These are phyloP conservation scores for Athalia circularis DNA, from an alignment of 2,888 invertebrate species.

Conservation along the genomic window DNA sequence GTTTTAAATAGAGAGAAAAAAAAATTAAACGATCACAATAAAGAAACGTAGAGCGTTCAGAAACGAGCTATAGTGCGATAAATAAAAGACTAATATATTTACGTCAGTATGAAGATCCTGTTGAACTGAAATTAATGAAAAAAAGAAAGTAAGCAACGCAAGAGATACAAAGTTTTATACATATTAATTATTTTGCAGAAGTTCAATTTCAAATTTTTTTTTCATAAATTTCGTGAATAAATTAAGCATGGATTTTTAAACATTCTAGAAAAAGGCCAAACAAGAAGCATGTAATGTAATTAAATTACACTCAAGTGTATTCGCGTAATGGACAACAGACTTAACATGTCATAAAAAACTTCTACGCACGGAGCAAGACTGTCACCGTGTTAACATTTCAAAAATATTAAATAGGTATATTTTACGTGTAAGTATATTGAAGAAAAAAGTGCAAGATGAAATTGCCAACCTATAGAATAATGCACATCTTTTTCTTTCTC, in stretches of 20 bases:
- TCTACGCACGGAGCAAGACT: background rate
- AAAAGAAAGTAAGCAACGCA: background rate
- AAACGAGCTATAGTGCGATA: slow-evolving; percentile 35
- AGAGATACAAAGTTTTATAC: slow-evolving; percentile 1
- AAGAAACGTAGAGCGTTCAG: background rate
- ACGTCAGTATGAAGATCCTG: background rate
- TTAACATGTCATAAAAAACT: background rate
- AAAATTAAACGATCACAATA: background rate
- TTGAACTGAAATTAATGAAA: slow-evolving; percentile 3
- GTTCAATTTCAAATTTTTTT: background rate
- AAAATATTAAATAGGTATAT: background rate
- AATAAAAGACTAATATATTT: slow-evolving; percentile 30
- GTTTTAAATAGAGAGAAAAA: slow-evolving; percentile 4
- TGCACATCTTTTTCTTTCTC: slow-evolving; percentile 93
- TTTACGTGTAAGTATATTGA: slow-evolving; percentile 1
- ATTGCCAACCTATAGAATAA: slow-evolving; percentile 85
- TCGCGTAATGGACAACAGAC: background rate
- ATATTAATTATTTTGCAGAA: background rate
- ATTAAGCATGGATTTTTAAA: background rate
- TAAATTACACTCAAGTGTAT: background rate
- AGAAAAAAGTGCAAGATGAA: slow-evolving; percentile 53
- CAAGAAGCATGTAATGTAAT: background rate
- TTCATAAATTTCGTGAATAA: background rate
- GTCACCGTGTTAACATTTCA: background rate
- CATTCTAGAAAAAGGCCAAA: background rate